phyloP scores from a whole-genome alignment of 2,797 vertebrate species.

The Muscicapa comitata region DNA sequence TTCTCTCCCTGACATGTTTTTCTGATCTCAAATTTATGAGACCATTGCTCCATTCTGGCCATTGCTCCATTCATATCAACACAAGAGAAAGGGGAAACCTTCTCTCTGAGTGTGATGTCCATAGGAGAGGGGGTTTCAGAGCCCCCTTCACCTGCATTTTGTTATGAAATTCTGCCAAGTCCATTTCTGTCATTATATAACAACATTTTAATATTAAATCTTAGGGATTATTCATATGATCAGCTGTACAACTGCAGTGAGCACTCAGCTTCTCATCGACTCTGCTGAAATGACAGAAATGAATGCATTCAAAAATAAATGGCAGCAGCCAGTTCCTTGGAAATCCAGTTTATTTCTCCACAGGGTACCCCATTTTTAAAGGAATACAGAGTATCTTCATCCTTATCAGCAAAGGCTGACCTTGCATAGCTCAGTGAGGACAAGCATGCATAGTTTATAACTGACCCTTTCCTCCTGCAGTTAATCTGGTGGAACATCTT shows the following conservation, averaged over 20 bases:
- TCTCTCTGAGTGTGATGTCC: background rate
- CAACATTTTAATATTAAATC: background rate
- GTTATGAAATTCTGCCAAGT: background rate
- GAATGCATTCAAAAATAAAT: background rate
- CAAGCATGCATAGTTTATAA: background rate
- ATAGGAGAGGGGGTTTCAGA: background rate
- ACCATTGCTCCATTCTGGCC: background rate
- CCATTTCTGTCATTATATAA: background rate
- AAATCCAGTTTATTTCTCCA: background rate
- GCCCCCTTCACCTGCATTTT: background rate
- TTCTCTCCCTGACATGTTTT: background rate
- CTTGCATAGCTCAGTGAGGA: background rate
- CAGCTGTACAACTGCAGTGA: background rate
- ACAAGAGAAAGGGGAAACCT: background rate
- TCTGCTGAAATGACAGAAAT: background rate
- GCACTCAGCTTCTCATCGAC: background rate
- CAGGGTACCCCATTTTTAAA: background rate
- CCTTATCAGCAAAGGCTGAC: background rate
- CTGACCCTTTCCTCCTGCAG: background rate
- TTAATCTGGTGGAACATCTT: constrained; percentile 20
- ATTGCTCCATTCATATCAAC: background rate
- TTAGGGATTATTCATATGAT: background rate
- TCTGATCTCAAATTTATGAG: background rate
- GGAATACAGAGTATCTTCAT: background rate
- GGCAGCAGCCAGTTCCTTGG: background rate